phyloP scores from a whole-genome alignment of 2,888 invertebrate species.

The Rhagonycha lutea region DNA sequence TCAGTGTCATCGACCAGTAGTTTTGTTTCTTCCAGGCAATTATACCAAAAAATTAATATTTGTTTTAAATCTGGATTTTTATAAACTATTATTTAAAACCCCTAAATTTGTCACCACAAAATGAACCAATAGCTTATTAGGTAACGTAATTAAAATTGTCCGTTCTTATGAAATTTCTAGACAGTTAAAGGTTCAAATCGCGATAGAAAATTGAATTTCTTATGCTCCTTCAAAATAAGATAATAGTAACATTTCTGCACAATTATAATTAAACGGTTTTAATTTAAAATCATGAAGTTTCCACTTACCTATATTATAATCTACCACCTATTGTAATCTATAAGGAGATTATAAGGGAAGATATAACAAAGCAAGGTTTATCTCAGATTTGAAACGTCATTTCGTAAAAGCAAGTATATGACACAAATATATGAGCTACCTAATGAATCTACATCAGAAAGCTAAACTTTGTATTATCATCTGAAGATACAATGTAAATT shows the following conservation, averaged over 20 bases:
- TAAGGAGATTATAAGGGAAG: background rate
- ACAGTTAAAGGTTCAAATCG: background rate
- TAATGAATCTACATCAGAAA: background rate
- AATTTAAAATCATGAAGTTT: background rate
- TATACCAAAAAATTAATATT: background rate
- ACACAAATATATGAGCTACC: background rate
- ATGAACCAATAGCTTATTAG: too few relatives aligned
- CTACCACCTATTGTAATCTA: background rate
- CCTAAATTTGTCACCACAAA: background rate
- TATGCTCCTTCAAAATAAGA: too few relatives aligned
- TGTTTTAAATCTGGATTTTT: background rate
- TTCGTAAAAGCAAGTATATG: background rate
- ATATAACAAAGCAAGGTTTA: background rate
- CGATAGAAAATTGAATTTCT: too few relatives aligned
- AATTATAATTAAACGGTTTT: too few relatives aligned
- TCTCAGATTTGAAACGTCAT: background rate
- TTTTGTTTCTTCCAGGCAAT: background rate
- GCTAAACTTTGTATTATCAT: background rate
- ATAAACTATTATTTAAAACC: background rate
- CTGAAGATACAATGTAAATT: background rate
- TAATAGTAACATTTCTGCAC: too few relatives aligned
- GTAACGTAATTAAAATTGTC: background rate
- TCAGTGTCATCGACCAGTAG: background rate
- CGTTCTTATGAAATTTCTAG: background rate
- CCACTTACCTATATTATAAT: background rate